Percentiles rank a stretch among this genome's conserved stretches.
Conservation (phyloP, 2,888 invertebrate genomes). For the Xylota sylvarum region DNA sequence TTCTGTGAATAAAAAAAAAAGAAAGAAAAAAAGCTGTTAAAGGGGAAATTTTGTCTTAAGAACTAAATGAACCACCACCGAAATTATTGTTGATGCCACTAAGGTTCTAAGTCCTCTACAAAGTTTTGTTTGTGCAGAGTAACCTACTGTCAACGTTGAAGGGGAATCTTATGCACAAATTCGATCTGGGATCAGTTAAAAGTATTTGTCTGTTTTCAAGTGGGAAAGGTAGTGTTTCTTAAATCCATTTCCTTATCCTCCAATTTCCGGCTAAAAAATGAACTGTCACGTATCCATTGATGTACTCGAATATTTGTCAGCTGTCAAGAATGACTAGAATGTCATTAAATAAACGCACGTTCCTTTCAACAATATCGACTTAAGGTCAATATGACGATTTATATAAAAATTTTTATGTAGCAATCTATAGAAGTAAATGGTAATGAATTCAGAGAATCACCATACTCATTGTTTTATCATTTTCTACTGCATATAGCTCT, state of each 20-base stretch:
- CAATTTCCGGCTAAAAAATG: not conserved
- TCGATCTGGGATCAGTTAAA: too few relatives aligned
- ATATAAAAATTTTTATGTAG: not conserved
- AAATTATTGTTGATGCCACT: too few relatives aligned
- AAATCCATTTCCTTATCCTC: not conserved
- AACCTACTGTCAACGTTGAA: too few relatives aligned
- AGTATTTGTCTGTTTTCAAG: too few relatives aligned
- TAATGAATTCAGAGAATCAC: not conserved
- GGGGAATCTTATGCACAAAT: too few relatives aligned
- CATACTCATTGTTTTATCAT: not conserved
- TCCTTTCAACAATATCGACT: not conserved
- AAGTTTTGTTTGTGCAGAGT: not conserved
- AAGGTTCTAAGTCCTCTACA: not conserved
- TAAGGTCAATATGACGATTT: not conserved
- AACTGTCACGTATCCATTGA: not conserved
- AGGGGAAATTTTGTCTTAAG: too few relatives aligned
- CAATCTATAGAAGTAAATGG: not conserved
- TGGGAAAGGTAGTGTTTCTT: not conserved
- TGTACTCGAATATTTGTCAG: not conserved
- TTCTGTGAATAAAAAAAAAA: conserved; percentile 14
- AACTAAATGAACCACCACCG: too few relatives aligned
- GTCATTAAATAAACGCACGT: not conserved
- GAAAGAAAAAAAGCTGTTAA: not conserved
- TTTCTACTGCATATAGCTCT: too few relatives aligned
- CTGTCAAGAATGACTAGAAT: not conserved